These are phyloP conservation scores for Todus mexicanus DNA, from an alignment of 2,797 vertebrate species.

Conservation along the genomic window DNA sequence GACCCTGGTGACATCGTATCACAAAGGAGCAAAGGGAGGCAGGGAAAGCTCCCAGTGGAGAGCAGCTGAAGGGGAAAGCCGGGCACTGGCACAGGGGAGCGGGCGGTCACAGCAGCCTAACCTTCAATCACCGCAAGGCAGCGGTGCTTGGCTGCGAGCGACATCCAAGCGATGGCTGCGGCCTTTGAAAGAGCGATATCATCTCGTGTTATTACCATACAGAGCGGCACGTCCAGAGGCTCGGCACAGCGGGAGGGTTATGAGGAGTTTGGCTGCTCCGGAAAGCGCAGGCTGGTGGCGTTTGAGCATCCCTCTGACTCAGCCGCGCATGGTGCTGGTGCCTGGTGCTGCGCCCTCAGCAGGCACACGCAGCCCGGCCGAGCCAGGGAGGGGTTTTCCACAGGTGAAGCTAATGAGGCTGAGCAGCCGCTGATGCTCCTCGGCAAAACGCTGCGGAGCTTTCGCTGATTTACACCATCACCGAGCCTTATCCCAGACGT, in stretches of 20 bases:
- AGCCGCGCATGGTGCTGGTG: not conserved
- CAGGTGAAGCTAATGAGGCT: constrained; percentile 3
- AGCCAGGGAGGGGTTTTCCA: not conserved
- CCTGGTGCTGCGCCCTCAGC: not conserved
- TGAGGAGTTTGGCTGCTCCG: constrained; percentile 15
- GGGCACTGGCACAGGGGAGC: not conserved
- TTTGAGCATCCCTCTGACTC: not conserved
- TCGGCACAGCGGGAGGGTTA: constrained; percentile 11
- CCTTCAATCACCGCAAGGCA: constrained; percentile 41
- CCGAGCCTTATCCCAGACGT: not conserved
- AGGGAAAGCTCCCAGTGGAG: not conserved
- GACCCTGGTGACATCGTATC: not conserved
- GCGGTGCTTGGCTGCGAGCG: not conserved
- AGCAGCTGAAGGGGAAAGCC: not conserved
- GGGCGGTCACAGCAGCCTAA: constrained; percentile 6
- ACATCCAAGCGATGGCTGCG: not conserved
- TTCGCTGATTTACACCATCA: not conserved
- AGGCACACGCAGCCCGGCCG: not conserved
- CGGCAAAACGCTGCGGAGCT: not conserved
- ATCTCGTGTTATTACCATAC: constrained; percentile 29
- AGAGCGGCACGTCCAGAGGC: not conserved
- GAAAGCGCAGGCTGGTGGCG: not conserved
- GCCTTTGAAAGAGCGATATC: constrained; percentile 49
- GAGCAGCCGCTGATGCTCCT: not conserved
- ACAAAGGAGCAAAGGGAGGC: accelerated